Conservation (phyloP, 1,140 invertebrate species). For the Eciton burchellii region DNA sequence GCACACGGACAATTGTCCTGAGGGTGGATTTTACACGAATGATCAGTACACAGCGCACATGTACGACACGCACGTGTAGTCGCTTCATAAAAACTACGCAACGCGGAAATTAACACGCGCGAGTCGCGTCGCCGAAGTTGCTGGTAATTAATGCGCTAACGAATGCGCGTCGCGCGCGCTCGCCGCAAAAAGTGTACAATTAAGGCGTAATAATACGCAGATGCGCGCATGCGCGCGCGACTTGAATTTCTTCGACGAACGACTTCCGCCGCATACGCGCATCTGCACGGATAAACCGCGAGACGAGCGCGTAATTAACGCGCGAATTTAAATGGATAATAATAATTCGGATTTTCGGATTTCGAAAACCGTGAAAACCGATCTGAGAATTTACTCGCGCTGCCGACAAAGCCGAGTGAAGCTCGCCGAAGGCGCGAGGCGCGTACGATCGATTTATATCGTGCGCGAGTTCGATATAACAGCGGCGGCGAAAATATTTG, state of each 20-base stretch:
- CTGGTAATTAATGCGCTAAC: conserved; percentile 28
- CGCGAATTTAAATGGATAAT: neutral
- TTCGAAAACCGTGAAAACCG: too few species aligned
- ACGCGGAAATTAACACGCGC: conserved; percentile 23
- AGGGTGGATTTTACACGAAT: conserved; percentile 54
- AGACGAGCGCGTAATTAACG: neutral
- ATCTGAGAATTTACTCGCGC: too few species aligned
- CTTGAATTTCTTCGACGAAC: conserved; percentile 2
- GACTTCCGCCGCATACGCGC: too few species aligned
- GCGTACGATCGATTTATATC: neutral
- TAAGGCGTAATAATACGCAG: neutral
- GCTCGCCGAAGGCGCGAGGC: too few species aligned
- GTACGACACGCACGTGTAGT: too few species aligned
- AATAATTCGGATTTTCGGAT: too few species aligned
- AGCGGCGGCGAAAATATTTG: neutral
- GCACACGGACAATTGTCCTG: too few species aligned
- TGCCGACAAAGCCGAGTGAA: too few species aligned
- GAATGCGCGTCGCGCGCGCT: neutral
- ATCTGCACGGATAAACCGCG: neutral
- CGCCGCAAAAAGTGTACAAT: conserved; percentile 38
- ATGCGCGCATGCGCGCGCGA: neutral
- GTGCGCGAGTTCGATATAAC: neutral
- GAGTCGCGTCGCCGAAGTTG: neutral
- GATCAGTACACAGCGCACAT: conserved; percentile 51
- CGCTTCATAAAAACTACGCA: too few species aligned